phyloP scores from a whole-genome alignment of 2,888 invertebrate genomes.

The Drosophila recens region DNA sequence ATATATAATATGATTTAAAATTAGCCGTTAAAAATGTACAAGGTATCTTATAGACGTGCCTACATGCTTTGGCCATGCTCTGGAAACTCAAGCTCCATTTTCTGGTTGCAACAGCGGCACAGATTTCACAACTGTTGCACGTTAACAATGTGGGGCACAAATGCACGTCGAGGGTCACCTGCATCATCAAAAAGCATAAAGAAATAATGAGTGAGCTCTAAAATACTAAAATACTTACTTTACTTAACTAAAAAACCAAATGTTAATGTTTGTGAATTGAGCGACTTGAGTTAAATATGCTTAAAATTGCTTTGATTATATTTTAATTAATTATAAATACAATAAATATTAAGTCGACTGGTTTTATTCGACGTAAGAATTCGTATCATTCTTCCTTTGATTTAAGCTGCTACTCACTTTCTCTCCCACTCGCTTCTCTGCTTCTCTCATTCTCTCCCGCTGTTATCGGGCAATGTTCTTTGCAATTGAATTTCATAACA shows the following conservation, averaged over 20 bases:
- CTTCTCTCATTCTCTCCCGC: slow-evolving; percentile 1
- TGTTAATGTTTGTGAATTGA: background rate
- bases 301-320: background rate
- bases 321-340: background rate
- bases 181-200: slow-evolving; percentile 54
- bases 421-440: background rate
- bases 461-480: slow-evolving; percentile 55
- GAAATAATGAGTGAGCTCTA: slow-evolving; percentile 4
- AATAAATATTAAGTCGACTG: too few relatives aligned
- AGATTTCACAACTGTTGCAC: slow-evolving; percentile 45
- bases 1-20: background rate
- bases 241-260: background rate
- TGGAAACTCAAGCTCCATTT: slow-evolving; percentile 49
- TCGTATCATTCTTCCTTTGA: background rate
- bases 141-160: slow-evolving; percentile 8
- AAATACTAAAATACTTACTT: background rate
- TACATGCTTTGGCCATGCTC: slow-evolving; percentile 33
- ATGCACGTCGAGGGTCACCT: slow-evolving; percentile 41
- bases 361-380: too few relatives aligned
- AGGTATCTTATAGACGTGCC: slow-evolving; percentile 13
- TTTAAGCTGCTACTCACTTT: background rate
- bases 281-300: background rate
- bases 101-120: slow-evolving; percentile 29
- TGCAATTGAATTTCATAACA: slow-evolving; percentile 53
- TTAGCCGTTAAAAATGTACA: background rate